Evolutionary conservation across 2,888 invertebrate species (phyloP), one percentile per base, ranked within the genome.

Genomic region (Mythimna impura): DNA sequence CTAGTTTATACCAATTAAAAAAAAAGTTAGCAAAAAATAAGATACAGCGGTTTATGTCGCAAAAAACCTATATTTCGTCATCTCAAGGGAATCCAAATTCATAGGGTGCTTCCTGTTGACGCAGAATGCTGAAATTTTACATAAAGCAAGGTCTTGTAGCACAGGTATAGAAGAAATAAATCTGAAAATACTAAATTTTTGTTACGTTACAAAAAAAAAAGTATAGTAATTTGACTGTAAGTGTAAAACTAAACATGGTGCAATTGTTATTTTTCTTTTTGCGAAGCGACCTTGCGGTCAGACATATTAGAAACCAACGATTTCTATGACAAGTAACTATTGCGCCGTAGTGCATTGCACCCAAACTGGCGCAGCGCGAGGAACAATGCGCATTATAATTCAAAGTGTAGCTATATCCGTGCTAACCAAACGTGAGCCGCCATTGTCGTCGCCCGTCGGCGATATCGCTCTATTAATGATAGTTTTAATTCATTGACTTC

Each of bases 341-440:
- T 93, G 93, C 94, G 92, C 86, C 90, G 92, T 89, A 93, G 95
- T 95, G 94, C 96, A 94, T 94, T 95, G 95, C 96, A 95, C 96
- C 92, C 93, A 81, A 91, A 89, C 89, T 91, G 91, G 90, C 91
- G 90, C 90, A 89, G 88, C 86, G 90, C 91, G 90, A 90, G 89
- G 92, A 95, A 96, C 96, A 95, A 95, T 95, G 93, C 94, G 92
- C 95, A 95, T 96, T 96, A 94, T 94, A 93, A 96, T 96, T 95
- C 94, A 93, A 94, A 93, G 92, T 93, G 93, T 93, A 93, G 93
- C 93, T 94, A 94, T 95, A 95, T 95, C 95, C 94, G 95, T 90
- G 93, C 95, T 90, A 88, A 90, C 92, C 91, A 92, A 94, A 93
- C 95, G 93, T 94, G 93, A 90, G 88, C 88, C 89, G 88, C 89